Percentiles rank a stretch among this genome's conserved stretches.
phyloP scores from a whole-genome alignment of 2,888 invertebrate genomes.

The Deilephila porcellus region DNA sequence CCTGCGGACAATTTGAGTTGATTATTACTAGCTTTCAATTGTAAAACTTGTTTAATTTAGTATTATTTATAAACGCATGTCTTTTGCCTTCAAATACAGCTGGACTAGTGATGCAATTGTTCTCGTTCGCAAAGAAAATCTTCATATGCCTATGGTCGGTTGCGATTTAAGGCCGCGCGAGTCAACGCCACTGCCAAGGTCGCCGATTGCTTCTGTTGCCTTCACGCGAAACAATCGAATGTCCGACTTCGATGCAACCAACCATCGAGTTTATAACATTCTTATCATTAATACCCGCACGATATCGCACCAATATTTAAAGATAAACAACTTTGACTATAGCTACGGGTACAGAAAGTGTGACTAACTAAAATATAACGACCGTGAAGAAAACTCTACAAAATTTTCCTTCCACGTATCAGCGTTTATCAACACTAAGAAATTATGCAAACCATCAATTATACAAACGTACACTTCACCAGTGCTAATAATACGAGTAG shows the following conservation, averaged over 20 bases:
- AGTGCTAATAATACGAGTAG: not conserved
- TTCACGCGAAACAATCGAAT: constrained; percentile 56
- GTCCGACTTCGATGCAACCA: constrained; percentile 50
- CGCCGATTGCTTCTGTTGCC: constrained; percentile 58
- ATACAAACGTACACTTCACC: not conserved
- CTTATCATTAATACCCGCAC: constrained; percentile 28
- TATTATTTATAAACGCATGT: not conserved
- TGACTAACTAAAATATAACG: constrained; percentile 17
- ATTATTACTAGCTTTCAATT: not conserved
- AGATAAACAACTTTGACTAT: constrained; percentile 29
- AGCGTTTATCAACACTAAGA: not conserved
- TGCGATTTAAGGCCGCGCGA: constrained; percentile 71
- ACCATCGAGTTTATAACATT: constrained; percentile 35
- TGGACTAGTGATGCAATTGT: not conserved
- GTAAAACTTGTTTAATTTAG: not conserved
- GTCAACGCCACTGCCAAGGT: constrained; percentile 82
- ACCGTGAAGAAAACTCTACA: constrained; percentile 20
- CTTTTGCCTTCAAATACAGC: not conserved
- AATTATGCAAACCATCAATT: not conserved
- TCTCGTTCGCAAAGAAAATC: not conserved
- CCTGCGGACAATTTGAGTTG: not conserved
- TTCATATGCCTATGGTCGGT: constrained; percentile 50
- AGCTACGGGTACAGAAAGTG: not conserved
- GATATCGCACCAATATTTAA: constrained; percentile 24
- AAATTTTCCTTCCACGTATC: not conserved